Evolutionary conservation across 2,888 invertebrate genomes (phyloP), one percentile per base, ranked within the genome.

Genomic region (Neria commutata): DNA sequence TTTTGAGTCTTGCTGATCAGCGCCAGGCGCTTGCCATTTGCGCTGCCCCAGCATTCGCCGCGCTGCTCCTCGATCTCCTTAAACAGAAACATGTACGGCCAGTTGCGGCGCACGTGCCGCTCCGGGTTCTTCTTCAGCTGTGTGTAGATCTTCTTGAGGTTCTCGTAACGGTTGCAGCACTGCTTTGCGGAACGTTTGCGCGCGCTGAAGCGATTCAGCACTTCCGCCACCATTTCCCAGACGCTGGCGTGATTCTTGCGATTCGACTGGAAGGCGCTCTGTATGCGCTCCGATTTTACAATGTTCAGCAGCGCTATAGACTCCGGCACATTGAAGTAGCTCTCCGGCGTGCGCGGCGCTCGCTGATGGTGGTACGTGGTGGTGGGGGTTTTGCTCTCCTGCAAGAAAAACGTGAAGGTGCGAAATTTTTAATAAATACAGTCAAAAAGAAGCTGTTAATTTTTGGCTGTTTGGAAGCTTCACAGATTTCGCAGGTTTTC

Each of bases 191-290:
- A 80, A 1, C 81, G 74, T 25, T 81, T 81, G 0, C 82, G 72
- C 2, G 80, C 70, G 56, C 81, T 81, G 57, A 77, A 81, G 1
- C 79, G 75, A 58, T 79, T 81, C 2, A 81, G 67, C 4, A 81
- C 79, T 60, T 78, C 79, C 33, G 81, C 81, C 2, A 81, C 81
- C 81, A 81, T 81, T 63, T 81, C 81, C 81, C 81, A 81, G 0
- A 81, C 81, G 54, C 82, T 81, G 17, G 81, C 81, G 70, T 81
- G 81, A 54, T 81, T 81, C 67, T 81, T 81, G 3, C 81, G 76
- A 58, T 81, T 81, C 50, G 82, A 81, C 49, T 81, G 82, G 64
- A 81, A 81, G 26, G 81, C 82, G 62, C 74, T 78, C 67, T 81
- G 81, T 42, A 81, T 81, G 3, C 80, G 71, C 64, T 81, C 81